phyloP scores from a whole-genome alignment of 2,888 invertebrate genomes.

The Cerastis leucographa region DNA sequence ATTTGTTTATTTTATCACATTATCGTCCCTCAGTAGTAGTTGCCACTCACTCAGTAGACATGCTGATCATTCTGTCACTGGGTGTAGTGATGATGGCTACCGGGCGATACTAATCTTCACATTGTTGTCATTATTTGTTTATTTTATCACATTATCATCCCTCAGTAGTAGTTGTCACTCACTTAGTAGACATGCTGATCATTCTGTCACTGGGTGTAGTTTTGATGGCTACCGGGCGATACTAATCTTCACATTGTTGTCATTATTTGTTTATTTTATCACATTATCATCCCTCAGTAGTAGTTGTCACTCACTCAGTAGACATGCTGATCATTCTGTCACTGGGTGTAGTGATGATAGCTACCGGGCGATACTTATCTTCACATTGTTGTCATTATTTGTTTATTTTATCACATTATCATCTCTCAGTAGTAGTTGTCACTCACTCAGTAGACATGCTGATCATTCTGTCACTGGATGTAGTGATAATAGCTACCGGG shows the following conservation, averaged over 20 bases:
- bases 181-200: background rate
- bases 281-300: background rate
- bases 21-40: conserved; percentile 4
- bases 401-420: background rate
- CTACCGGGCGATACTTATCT: background rate
- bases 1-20: too few relatives aligned
- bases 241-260: background rate
- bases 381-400: background rate
- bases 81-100: conserved; percentile 52
- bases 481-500: conserved; percentile 48
- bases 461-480: conserved; percentile 65
- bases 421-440: conserved; percentile 12
- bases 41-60: conserved; percentile 26
- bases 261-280: background rate
- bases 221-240: conserved; percentile 8
- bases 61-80: conserved; percentile 66
- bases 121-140: background rate
- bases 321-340: conserved; percentile 46
- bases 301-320: conserved; percentile 56
- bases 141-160: background rate
- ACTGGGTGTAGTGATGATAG: conserved; percentile 46
- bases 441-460: conserved; percentile 26
- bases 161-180: background rate
- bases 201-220: conserved; percentile 10
- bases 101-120: conserved; percentile 14